phyloP scores from a whole-genome alignment of 2,797 vertebrate genomes.

The Loris lydekkerianus region DNA sequence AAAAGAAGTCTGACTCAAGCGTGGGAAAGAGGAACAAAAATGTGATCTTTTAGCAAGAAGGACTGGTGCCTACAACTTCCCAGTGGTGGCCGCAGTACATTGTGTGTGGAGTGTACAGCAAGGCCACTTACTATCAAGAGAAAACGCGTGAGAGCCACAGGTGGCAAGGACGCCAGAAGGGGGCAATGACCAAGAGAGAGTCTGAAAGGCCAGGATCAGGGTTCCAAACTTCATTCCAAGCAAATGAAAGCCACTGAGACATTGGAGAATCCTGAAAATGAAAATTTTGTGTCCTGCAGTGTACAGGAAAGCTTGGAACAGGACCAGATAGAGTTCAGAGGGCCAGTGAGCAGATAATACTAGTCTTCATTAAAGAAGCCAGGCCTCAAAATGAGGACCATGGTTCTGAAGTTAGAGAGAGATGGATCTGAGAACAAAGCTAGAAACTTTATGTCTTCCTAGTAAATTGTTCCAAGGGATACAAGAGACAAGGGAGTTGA shows the following conservation, averaged over 20 bases:
- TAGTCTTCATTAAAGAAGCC: neutral
- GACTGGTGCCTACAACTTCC: neutral
- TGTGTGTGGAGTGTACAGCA: fast-evolving
- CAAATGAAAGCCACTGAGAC: neutral
- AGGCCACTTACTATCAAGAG: neutral
- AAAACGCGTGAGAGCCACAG: neutral
- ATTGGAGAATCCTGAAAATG: neutral
- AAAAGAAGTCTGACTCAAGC: neutral
- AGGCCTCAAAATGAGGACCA: neutral
- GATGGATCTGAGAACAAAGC: neutral
- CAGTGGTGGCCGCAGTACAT: neutral
- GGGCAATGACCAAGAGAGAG: neutral
- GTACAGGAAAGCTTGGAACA: neutral
- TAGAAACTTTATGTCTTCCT: neutral
- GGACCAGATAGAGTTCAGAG: neutral
- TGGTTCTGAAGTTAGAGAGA: neutral
- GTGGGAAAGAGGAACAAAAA: neutral
- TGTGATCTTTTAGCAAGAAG: neutral
- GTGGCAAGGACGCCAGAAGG: neutral
- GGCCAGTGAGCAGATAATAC: neutral
- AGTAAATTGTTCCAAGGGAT: neutral
- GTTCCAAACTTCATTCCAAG: neutral
- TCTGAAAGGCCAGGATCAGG: neutral
- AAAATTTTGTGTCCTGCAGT: neutral
- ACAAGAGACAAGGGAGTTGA: neutral